A percentile compares a stretch with the other conserved stretches of the same genome.
phyloP scores from a whole-genome alignment of 2,797 vertebrate genomes.

The Cottoperca gobio region DNA sequence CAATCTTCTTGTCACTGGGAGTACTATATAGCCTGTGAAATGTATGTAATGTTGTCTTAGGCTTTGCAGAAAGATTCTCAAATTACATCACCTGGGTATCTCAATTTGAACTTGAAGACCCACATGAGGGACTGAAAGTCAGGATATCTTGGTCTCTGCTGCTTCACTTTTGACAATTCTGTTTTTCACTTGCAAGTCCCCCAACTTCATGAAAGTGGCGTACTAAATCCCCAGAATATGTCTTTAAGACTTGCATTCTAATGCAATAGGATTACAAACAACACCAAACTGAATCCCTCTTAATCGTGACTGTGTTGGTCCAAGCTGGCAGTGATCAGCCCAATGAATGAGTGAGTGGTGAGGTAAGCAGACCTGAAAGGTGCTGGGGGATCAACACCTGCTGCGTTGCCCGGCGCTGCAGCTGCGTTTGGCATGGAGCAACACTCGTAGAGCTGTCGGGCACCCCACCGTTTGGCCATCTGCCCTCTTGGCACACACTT shows the following conservation, averaged over 20 bases:
- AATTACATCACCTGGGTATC: constrained; percentile 14
- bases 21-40: constrained; percentile 12
- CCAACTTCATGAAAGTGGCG: not conserved
- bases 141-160: not conserved
- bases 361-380: constrained; percentile 61
- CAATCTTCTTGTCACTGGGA: not conserved
- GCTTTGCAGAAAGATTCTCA: constrained; percentile 1
- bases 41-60: constrained; percentile 9
- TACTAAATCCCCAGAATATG: not conserved
- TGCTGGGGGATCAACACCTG: constrained; percentile 59
- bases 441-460: constrained; percentile 59
- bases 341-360: constrained; percentile 52
- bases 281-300: constrained; percentile 12
- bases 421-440: constrained; percentile 56
- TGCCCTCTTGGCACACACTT: constrained; percentile 60
- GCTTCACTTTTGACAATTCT: not conserved
- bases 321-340: constrained; percentile 22
- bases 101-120: not conserved
- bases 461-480: constrained; percentile 59
- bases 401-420: constrained; percentile 45
- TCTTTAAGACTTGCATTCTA: not conserved
- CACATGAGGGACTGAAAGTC: not conserved
- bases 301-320: constrained; percentile 6
- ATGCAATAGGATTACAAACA: constrained; percentile 18
- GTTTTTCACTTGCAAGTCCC: not conserved